These are phyloP conservation scores for Brachirus orientalis DNA, from an alignment of 2,113 vertebrate species.

Conservation along the genomic window DNA sequence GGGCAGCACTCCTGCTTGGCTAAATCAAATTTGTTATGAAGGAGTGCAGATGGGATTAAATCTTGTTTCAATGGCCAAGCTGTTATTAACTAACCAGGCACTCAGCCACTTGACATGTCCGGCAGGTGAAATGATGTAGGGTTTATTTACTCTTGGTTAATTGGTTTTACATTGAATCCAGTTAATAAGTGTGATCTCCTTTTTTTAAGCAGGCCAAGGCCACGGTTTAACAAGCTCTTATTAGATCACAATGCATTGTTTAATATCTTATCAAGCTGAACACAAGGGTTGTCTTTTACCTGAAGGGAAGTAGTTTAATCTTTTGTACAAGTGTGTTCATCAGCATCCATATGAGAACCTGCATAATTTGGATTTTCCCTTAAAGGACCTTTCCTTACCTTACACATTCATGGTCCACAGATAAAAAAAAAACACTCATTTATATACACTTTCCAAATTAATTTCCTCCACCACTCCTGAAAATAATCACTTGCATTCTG, in stretches of 20 bases:
- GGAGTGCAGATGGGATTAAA: conserved; percentile 34
- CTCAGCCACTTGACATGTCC: not conserved
- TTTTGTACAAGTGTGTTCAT: not conserved
- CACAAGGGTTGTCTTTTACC: not conserved
- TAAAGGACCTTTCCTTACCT: not conserved
- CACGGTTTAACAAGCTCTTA: conserved; percentile 39
- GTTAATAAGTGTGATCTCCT: conserved; percentile 37
- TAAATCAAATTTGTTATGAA: conserved; percentile 37
- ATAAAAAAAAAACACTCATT: no score
- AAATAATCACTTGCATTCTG: no score
- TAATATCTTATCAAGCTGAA: conserved; percentile 20
- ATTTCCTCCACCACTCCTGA: no score
- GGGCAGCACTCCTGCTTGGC: conserved; percentile 1
- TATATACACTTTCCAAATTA: no score
- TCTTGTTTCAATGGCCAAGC: conserved; percentile 9
- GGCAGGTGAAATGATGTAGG: conserved; percentile 25
- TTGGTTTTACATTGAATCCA: conserved; percentile 52
- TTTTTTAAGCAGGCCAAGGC: conserved; percentile 13
- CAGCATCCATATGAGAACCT: not conserved
- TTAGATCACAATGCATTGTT: conserved; percentile 30
- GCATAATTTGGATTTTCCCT: not conserved
- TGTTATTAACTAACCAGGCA: conserved; percentile 28
- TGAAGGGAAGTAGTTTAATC: conserved; percentile 1
- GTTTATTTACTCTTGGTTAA: conserved; percentile 44
- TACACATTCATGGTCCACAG: no score